Evolutionary conservation across 2,113 vertebrate species (phyloP).

Genomic region (Bubo scandiacus): DNA sequence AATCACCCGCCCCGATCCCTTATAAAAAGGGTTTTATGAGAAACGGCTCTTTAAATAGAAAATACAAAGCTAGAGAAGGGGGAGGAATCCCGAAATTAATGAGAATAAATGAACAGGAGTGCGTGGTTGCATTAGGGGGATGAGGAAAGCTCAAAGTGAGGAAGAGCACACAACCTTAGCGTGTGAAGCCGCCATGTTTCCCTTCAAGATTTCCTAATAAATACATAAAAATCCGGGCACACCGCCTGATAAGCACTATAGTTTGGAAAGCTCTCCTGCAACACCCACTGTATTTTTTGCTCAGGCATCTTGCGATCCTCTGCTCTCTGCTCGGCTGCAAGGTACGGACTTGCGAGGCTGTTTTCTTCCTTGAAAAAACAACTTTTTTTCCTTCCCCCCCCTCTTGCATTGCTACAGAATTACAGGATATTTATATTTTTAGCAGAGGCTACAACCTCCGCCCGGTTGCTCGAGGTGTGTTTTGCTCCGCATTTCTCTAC

Average conservation of each 20-base stretch:
- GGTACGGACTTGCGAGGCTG: neutral
- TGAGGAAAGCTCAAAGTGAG: neutral
- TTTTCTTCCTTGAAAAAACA: neutral
- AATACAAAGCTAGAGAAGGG: neutral
- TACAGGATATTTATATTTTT: neutral
- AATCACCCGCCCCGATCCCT: neutral
- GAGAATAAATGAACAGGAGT: neutral
- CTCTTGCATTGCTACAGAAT: neutral
- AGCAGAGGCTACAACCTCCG: neutral
- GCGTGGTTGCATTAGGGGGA: neutral
- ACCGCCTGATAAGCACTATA: fast-evolving
- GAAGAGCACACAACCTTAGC: neutral
- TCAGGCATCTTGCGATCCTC: neutral
- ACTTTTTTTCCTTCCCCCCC: fast-evolving
- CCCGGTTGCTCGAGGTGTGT: neutral
- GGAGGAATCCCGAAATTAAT: neutral
- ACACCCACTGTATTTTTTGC: neutral
- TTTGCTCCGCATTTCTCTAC: neutral
- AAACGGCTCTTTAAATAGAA: neutral
- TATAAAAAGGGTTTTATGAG: slow-evolving; percentile 15
- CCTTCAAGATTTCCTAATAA: neutral
- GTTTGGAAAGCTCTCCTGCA: neutral
- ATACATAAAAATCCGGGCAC: neutral
- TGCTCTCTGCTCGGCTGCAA: neutral
- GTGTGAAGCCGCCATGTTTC: neutral